These are phyloP conservation scores for Lindbergichthys nudifrons DNA, from an alignment of 2,797 vertebrate genomes.

Conservation along the genomic window DNA sequence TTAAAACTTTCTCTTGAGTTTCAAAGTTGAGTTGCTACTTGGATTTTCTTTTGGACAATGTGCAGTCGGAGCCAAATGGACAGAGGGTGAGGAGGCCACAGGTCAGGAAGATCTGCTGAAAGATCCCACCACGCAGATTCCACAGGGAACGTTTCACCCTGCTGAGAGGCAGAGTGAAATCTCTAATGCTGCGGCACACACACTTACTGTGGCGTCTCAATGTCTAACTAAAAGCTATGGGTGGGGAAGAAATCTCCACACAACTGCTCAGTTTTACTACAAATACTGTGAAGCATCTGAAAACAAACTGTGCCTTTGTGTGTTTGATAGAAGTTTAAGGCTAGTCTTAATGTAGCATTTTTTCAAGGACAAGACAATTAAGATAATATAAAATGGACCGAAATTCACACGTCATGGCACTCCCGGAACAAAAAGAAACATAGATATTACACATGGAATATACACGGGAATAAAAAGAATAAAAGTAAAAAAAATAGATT, in stretches of 20 bases:
- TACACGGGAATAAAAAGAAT: too few relatives aligned
- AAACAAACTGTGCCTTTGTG: conserved; percentile 46
- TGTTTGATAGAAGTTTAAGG: conserved; percentile 35
- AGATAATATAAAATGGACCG: too few relatives aligned
- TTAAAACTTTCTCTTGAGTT: conserved; percentile 77
- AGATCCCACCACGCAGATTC: conserved; percentile 66
- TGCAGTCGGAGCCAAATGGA: conserved; percentile 60
- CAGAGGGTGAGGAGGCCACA: conserved; percentile 59
- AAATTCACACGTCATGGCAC: too few relatives aligned
- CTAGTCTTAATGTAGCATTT: conserved; percentile 5
- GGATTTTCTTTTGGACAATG: conserved; percentile 37
- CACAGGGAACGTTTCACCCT: conserved; percentile 64
- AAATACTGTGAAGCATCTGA: conserved; percentile 51
- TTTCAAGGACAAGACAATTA: conserved; percentile 26
- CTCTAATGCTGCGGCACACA: conserved; percentile 75
- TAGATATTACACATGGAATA: too few relatives aligned
- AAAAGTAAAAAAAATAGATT: neutral
- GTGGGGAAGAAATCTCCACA: conserved; percentile 57
- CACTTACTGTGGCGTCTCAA: conserved; percentile 58
- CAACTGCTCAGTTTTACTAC: conserved; percentile 76
- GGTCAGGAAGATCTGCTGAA: conserved; percentile 68
- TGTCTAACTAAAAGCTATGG: conserved; percentile 68
- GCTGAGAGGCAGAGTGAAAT: conserved; percentile 76
- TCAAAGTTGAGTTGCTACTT: conserved; percentile 65
- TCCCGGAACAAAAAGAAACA: too few relatives aligned